phyloP scores from a whole-genome alignment of 2,888 invertebrate genomes.

The Melolontha melolontha region DNA sequence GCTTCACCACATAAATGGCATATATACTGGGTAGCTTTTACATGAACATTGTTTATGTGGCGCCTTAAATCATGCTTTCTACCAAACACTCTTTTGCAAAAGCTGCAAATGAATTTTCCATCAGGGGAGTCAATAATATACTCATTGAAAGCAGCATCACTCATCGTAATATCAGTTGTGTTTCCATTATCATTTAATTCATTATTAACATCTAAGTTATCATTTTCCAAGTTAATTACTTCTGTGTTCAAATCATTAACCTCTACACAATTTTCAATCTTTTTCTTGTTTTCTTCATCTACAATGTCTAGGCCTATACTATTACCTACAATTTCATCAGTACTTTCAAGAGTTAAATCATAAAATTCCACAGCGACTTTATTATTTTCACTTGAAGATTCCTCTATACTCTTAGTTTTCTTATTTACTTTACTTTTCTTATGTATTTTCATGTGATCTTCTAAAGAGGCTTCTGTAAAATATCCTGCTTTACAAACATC shows the following conservation, averaged over 20 bases:
- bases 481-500: conserved; percentile 61
- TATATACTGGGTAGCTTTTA: conserved; percentile 48
- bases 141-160: neutral
- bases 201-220: neutral
- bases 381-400: neutral
- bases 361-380: no score
- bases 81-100: conserved; percentile 47
- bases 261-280: neutral
- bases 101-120: conserved; percentile 47
- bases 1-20: conserved; percentile 49
- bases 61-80: conserved; percentile 47
- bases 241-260: neutral
- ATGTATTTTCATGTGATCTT: conserved; percentile 54
- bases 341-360: conserved; percentile 28
- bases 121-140: conserved; percentile 29
- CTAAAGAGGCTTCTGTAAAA: conserved; percentile 52
- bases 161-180: neutral
- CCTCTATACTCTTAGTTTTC: neutral
- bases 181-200: conserved; percentile 29
- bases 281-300: no score
- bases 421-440: conserved; percentile 2
- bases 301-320: neutral
- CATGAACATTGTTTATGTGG: conserved; percentile 49
- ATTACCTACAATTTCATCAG: conserved; percentile 29
- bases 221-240: neutral